Evolutionary conservation across 2,797 vertebrate species (phyloP).

Genomic region (Acrocephalus scirpaceus): DNA sequence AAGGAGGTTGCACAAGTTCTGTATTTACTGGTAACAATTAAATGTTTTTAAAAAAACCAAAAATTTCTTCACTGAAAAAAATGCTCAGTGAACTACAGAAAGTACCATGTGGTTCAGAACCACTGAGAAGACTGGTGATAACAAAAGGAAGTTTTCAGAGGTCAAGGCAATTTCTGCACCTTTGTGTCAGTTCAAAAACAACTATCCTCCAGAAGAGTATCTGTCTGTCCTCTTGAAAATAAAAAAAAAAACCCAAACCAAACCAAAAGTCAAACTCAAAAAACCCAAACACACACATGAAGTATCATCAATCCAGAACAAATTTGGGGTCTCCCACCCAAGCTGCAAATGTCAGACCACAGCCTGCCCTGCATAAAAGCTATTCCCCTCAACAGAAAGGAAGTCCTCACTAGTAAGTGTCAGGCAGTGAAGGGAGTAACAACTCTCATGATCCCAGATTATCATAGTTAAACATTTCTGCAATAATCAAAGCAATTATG

Average conservation of each 20-base stretch:
- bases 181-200: not conserved
- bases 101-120: not conserved
- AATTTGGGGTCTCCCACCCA: not conserved
- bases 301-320: not conserved
- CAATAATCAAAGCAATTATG: not conserved
- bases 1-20: not conserved
- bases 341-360: not conserved
- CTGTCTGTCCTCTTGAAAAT: not conserved
- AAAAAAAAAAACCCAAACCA: not conserved
- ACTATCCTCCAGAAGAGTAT: not conserved
- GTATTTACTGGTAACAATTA: not conserved
- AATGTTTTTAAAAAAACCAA: not conserved
- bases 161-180: not conserved
- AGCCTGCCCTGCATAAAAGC: not conserved
- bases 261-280: not conserved
- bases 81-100: not conserved
- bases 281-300: not conserved
- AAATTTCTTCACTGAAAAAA: not conserved
- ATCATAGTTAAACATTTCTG: not conserved
- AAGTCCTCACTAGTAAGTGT: not conserved
- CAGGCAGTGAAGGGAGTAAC: not conserved
- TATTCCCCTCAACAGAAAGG: not conserved
- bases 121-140: not conserved
- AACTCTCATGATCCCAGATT: not conserved
- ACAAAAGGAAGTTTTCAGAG: not conserved